Conservation (phyloP, 1,140 invertebrate genomes). For the Copidosoma floridanum region DNA sequence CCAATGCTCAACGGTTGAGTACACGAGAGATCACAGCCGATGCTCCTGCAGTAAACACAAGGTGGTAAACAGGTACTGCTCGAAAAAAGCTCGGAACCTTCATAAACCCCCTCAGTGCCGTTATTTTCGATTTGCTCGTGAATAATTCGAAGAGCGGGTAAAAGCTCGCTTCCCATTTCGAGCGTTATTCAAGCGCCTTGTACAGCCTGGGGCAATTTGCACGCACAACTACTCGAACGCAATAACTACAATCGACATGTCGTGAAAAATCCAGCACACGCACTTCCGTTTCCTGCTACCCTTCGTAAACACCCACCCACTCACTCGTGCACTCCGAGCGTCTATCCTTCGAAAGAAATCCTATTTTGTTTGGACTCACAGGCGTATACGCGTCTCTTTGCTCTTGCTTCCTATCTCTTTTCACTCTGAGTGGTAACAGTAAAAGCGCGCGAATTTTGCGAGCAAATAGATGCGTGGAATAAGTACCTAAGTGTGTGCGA, state of each 20-base stretch:
- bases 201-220: background rate
- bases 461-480: no score
- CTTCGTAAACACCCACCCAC: background rate
- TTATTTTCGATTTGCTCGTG: slow-evolving; percentile 11
- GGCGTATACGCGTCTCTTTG: no score
- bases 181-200: slow-evolving; percentile 20
- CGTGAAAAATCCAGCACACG: background rate
- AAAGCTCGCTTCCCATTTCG: slow-evolving; percentile 18
- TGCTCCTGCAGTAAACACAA: no score
- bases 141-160: background rate
- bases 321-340: background rate
- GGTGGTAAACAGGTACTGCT: no score
- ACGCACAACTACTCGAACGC: background rate
- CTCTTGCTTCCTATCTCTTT: no score
- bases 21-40: no score
- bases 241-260: no score
- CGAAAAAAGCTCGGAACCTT: slow-evolving; percentile 5
- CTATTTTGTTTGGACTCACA: background rate
- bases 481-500: no score
- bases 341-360: slow-evolving; percentile 12
- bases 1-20: no score
- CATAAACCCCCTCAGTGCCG: background rate
- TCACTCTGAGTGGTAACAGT: no score
- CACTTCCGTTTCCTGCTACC: background rate
- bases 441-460: no score